Percentiles rank a stretch among this genome's conserved stretches.
Conservation (phyloP, 2,797 vertebrate genomes). For the Nasua narica region DNA sequence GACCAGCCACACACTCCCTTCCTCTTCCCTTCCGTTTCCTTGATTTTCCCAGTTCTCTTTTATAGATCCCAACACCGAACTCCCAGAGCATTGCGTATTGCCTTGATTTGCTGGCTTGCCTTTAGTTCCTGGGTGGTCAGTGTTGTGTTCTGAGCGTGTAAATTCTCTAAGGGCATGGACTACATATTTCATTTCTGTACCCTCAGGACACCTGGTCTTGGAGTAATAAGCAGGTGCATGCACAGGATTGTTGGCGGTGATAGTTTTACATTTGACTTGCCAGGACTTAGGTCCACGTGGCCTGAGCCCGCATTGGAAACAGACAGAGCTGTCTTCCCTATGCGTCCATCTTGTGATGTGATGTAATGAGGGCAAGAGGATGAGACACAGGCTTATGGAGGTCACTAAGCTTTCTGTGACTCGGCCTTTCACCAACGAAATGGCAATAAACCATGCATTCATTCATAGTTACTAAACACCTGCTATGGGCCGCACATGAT, state of each 20-base stretch:
- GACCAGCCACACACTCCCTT: neutral
- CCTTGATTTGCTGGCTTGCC: neutral
- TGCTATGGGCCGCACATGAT: too few relatives aligned
- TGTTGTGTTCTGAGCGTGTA: neutral
- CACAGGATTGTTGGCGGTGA: neutral
- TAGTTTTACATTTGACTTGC: neutral
- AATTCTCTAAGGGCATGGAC: neutral
- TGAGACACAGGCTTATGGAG: neutral
- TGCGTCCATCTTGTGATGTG: neutral
- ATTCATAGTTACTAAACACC: neutral
- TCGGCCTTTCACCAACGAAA: neutral
- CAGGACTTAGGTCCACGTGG: neutral
- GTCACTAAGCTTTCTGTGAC: neutral
- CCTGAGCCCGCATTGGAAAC: neutral
- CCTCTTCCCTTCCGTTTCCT: neutral
- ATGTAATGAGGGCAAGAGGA: neutral
- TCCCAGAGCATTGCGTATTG: neutral
- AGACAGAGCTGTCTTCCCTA: neutral
- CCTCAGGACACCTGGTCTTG: too few relatives aligned
- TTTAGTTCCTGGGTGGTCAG: neutral
- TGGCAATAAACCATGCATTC: neutral
- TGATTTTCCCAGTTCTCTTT: neutral
- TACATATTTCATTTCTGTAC: neutral
- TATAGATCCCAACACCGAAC: neutral
- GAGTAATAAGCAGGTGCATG: neutral